These are phyloP conservation scores for Procambarus virginalis DNA, from an alignment of 1,140 invertebrate genomes.

Conservation along the genomic window DNA sequence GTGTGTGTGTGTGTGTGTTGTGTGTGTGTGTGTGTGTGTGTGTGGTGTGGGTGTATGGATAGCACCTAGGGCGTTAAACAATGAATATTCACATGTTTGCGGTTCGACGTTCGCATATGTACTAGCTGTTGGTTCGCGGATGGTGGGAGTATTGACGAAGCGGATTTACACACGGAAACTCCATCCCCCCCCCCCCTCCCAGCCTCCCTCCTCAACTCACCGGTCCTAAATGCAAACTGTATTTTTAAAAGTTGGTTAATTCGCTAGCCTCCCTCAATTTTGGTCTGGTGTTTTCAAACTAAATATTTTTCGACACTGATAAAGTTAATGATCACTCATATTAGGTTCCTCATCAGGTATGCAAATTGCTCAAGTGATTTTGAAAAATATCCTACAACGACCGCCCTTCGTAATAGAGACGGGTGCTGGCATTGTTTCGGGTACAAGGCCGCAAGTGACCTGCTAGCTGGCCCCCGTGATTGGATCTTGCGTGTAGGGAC, in stretches of 20 bases:
- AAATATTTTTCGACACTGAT: constrained; percentile 59
- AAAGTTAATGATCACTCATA: constrained; percentile 66
- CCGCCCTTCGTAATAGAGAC: constrained; percentile 70
- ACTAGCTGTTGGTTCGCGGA: constrained; percentile 7
- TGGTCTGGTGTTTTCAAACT: constrained; percentile 59
- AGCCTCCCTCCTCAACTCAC: background rate
- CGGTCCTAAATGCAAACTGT: constrained; percentile 44
- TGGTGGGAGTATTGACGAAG: background rate
- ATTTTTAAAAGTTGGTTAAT: constrained; percentile 57
- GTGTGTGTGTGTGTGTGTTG: background rate
- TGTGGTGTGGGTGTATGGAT: background rate
- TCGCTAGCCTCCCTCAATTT: constrained; percentile 34
- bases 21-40: background rate
- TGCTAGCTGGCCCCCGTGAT: background rate
- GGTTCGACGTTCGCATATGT: constrained; percentile 38
- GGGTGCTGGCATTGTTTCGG: constrained; percentile 60
- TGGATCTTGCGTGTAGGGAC: background rate
- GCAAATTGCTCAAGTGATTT: constrained; percentile 70
- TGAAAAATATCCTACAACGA: constrained; percentile 70
- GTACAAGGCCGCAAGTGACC: constrained; percentile 10
- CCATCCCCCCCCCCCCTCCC: background rate
- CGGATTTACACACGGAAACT: background rate
- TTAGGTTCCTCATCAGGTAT: constrained; percentile 69
- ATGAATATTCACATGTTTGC: constrained; percentile 8
- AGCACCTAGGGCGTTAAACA: background rate